Base-by-base conservation (phyloP, 2,113 vertebrate species). In the Cyprinodon brontotheroides region DNA sequence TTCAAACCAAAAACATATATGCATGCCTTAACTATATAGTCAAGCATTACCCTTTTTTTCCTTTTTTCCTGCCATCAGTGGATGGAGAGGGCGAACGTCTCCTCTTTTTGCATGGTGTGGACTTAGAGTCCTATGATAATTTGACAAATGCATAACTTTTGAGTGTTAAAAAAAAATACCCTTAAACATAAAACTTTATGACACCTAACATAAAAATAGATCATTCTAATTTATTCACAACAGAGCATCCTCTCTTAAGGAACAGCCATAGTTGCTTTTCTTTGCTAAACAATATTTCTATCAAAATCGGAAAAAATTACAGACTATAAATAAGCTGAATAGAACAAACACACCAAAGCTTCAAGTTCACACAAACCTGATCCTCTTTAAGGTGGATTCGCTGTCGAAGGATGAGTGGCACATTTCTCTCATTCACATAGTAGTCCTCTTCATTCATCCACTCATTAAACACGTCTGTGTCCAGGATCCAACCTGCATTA, bases 381-480 rank as follows among this genome's bases (percentile, higher is more conserved):
- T 97, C 96, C 0, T 96, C 96, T 45, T 93, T 94, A 66, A 95
- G 93, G 79, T 94, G 95, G 91, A 97, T 95, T 13, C 95, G 95
- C 79, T 94, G 95, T 3, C 97, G 96, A 65, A 95, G 94, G 68
- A 93, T 94, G 74, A 96, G 80, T 0, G 94, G 93, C 60, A 95
- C 93, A 84, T 94, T 96, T 85, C 92, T 96, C 74, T 99, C 97
- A 48, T 98, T 95, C 2, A 98, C 94, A 82, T 95, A 96, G 1
- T 99, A 99, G 91, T 99, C 98, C 85, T 99, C 98, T 50, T 99
- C 98, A 5, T 98, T 99, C 97, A 98, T 98, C 98, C 98, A 99
- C 69, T 99, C 97, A 0, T 99, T 99, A 88, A 97, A 99, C 41
- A 93, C 40, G 4, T 97, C 97, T 0, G 96, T 96, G 89, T 99